These are phyloP conservation scores for Tringa solitaria DNA, from an alignment of 2,113 vertebrate genomes.

Conservation along the genomic window DNA sequence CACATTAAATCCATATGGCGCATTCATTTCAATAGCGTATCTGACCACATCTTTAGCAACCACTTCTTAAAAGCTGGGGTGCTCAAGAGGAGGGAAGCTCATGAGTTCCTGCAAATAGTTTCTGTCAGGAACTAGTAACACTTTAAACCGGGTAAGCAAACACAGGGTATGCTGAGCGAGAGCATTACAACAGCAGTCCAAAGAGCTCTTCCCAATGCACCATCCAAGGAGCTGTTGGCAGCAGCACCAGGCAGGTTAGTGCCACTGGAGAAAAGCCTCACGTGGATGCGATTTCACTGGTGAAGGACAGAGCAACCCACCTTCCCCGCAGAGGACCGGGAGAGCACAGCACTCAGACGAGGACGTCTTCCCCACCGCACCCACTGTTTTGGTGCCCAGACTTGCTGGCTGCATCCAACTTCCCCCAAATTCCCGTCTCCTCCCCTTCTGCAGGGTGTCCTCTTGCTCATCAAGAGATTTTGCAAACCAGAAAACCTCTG, in stretches of 20 bases:
- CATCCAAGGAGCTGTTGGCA: constrained; percentile 21
- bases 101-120: not conserved
- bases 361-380: not conserved
- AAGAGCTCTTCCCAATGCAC: not conserved
- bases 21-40: not conserved
- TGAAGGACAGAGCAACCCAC: not conserved
- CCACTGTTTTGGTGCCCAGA: not conserved
- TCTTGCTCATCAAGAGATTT: not conserved
- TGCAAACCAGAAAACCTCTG: not conserved
- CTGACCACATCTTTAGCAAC: not conserved
- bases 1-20: not conserved
- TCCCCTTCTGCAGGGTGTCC: not conserved
- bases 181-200: constrained; percentile 36
- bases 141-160: constrained; percentile 51
- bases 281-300: not conserved
- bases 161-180: not conserved
- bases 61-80: not conserved
- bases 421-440: not conserved
- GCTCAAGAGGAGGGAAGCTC: not conserved
- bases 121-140: constrained; percentile 23
- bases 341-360: not conserved
- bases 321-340: not conserved
- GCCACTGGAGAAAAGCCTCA: constrained; percentile 47
- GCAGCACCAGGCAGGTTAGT: not conserved
- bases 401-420: not conserved